Evolutionary conservation across 2,888 invertebrate genomes (phyloP), one percentile per base, ranked within the genome.

Genomic region (Micropterix aruncella): DNA sequence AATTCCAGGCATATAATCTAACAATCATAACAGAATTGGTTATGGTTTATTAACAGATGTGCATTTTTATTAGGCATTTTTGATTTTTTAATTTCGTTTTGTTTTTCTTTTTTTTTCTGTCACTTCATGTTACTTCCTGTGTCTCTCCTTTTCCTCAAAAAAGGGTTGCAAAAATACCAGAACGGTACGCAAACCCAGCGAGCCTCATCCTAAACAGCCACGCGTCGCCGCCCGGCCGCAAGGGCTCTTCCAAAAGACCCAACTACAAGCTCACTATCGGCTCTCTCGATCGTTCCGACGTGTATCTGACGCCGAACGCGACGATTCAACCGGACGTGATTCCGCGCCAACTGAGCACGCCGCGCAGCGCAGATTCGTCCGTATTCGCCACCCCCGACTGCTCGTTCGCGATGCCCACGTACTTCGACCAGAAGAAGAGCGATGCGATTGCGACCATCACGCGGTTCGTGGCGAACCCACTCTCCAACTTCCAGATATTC

Each of bases 401-500:
- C 46, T 55, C 51, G 57, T 66, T 66, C 59, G 61, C 66, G 37
- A 65, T 68, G 63, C 70, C 70, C 43, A 62, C 68, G 0, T 70
- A 70, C 58, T 70, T 70, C 60, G 70, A 70, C 54, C 60, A 59
- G 53, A 51, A 49, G 38, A 68, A 67, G 56, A 56, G 53, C 44
- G 58, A 56, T 44, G 57, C 59, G 18, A 61, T 64, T 42, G 61
- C 58, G n/a, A 58, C 60, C n/a, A 51, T 58, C 42, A 56, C 59
- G 44, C 56, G 56, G 48, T 58, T 61, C 7, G 61, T 61, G 42
- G 66, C 62, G 5, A 58, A 62, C 47, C 69, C 69, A 46, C 61
- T 67, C 46, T 54, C 65, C 44, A 66, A 69, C 59, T 70, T 70
- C 57, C 70, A 65, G 41, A 57, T 66, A 12, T 63, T 67, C 56